Percentiles rank a stretch among this genome's conserved stretches.
Conservation (phyloP, 2,113 vertebrate genomes). For the Raja brachyura region DNA sequence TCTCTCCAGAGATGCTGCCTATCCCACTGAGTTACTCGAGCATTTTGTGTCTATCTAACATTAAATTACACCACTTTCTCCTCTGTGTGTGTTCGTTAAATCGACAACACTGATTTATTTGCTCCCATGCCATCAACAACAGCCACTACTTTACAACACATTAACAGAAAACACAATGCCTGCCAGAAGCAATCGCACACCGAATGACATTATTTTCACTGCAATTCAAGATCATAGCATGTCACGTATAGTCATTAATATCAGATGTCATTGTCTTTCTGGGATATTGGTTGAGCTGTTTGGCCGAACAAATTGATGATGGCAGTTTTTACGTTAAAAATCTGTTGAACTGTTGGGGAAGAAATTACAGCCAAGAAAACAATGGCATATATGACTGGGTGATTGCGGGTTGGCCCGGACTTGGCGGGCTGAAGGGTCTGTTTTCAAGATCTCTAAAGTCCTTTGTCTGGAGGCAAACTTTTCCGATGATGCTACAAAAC, state of each 20-base stretch:
- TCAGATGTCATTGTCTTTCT: neutral
- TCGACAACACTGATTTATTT: neutral
- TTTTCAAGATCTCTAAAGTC: too few relatives aligned
- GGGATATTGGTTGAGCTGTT: neutral
- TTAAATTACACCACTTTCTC: neutral
- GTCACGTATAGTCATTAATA: too few relatives aligned
- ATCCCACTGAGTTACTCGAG: too few relatives aligned
- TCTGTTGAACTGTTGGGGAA: neutral
- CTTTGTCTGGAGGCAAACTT: too few relatives aligned
- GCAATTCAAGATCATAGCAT: neutral
- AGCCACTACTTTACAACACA: neutral
- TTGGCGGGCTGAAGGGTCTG: too few relatives aligned
- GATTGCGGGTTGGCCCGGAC: too few relatives aligned
- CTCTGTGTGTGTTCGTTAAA: neutral
- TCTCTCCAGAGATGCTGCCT: too few relatives aligned
- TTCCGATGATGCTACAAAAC: too few relatives aligned
- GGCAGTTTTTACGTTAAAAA: too few relatives aligned
- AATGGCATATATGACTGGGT: too few relatives aligned
- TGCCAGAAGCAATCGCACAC: neutral
- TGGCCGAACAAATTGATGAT: too few relatives aligned
- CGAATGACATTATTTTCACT: neutral
- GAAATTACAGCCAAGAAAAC: neutral
- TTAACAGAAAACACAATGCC: neutral
- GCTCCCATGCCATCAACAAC: neutral
- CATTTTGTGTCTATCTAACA: neutral